Evolutionary conservation across 2,888 invertebrate species (phyloP).

Genomic region (Dynastes grantii): DNA sequence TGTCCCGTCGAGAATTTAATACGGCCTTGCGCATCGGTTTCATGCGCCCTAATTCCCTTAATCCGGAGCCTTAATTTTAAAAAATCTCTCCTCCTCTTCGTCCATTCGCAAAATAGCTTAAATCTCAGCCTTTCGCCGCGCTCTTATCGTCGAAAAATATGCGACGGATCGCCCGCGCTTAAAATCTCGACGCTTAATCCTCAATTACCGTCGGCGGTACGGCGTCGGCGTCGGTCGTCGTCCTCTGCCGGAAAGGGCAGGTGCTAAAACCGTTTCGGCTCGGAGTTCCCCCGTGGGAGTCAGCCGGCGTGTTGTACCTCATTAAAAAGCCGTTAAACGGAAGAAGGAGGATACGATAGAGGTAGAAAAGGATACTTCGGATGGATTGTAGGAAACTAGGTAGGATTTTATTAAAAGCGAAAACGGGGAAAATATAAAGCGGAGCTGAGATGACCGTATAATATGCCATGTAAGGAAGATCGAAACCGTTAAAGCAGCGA

Average conservation of each 20-base stretch:
- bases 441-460: too few species aligned
- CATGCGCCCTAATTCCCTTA: not conserved
- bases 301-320: conserved; percentile 10
- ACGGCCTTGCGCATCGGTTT: too few species aligned
- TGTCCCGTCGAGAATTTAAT: too few species aligned
- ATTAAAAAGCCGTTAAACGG: conserved; percentile 29
- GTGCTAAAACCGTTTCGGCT: not conserved
- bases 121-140: too few species aligned
- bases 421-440: not conserved
- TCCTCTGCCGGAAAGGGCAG: not conserved
- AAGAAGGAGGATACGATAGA: not conserved
- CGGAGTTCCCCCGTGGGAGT: not conserved
- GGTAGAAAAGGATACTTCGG: too few species aligned
- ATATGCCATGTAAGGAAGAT: too few species aligned
- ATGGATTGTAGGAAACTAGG: not conserved
- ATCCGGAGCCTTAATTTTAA: not conserved
- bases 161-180: not conserved
- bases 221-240: not conserved
- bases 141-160: conserved; percentile 9
- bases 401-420: conserved; percentile 14
- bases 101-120: not conserved
- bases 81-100: not conserved
- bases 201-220: not conserved
- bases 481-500: too few species aligned
- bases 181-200: conserved; percentile 12